Percentiles rank a stretch among this genome's conserved stretches.
Conservation (phyloP, 2,113 vertebrate genomes). For the Aptenodytes patagonicus region DNA sequence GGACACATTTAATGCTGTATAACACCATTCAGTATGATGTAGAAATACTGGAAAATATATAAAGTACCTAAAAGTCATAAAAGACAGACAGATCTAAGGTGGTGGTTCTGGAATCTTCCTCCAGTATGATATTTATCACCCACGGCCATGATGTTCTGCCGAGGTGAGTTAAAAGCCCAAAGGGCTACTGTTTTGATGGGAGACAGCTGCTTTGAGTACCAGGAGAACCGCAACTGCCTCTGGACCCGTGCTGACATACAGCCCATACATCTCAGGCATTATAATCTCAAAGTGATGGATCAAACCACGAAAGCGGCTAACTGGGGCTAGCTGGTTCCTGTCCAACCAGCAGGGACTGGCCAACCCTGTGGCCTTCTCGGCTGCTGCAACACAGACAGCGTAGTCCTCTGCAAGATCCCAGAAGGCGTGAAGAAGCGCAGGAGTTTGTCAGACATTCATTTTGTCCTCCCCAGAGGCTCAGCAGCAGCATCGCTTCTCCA, state of each 20-base stretch:
- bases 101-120: neutral
- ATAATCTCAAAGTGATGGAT: neutral
- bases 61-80: neutral
- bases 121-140: neutral
- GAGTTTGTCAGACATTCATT: neutral
- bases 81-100: neutral
- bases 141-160: neutral
- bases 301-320: neutral
- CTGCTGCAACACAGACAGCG: neutral
- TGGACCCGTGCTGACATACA: rapidly evolving
- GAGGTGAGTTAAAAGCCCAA: neutral
- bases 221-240: neutral
- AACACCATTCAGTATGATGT: neutral
- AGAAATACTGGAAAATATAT: neutral
- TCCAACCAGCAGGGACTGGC: neutral
- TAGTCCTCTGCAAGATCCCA: neutral
- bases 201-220: neutral
- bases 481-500: neutral
- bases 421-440: neutral
- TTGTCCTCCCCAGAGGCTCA: neutral
- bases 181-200: neutral
- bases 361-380: neutral
- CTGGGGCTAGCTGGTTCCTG: neutral
- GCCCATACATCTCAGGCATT: rapidly evolving
- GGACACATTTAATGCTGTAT: neutral